These are phyloP conservation scores for Mastacembelus armatus DNA, from an alignment of 2,797 vertebrate species.

Conservation along the genomic window DNA sequence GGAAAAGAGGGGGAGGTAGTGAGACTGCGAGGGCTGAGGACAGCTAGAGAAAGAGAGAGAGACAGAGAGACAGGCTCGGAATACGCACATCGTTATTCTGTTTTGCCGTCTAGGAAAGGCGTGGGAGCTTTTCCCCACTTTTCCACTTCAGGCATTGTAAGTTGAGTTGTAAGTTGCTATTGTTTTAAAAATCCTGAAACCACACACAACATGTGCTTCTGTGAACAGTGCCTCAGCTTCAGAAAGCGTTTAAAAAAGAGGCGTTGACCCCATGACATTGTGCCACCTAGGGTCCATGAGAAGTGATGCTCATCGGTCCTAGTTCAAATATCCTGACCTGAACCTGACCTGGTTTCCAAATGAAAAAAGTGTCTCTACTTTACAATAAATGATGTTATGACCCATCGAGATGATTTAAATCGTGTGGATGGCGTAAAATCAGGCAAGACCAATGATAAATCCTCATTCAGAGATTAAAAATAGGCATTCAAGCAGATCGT, in stretches of 20 bases:
- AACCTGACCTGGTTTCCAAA: too few species aligned
- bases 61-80: too few species aligned
- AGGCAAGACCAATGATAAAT: too few species aligned
- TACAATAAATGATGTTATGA: too few species aligned
- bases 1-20: slow-evolving; percentile 43
- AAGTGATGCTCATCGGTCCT: too few species aligned
- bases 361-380: too few species aligned
- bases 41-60: slow-evolving; percentile 25
- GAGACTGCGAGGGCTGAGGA: slow-evolving; percentile 42
- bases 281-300: too few species aligned
- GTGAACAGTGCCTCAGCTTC: slow-evolving; percentile 8
- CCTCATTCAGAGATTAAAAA: too few species aligned
- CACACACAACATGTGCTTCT: slow-evolving; percentile 43
- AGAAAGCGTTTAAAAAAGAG: slow-evolving; percentile 6
- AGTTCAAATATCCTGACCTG: too few species aligned
- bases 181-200: slow-evolving; percentile 43
- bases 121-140: slow-evolving; percentile 14
- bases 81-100: slow-evolving; percentile 43
- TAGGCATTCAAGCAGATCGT: too few species aligned
- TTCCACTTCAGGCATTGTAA: slow-evolving; percentile 31
- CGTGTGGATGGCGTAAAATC: too few species aligned
- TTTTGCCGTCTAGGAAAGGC: slow-evolving; percentile 51
- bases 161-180: slow-evolving; percentile 37
- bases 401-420: too few species aligned
- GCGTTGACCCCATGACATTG: not conserved